phyloP scores from a whole-genome alignment of 2,888 invertebrate species.

The Drosophila maculinotata region DNA sequence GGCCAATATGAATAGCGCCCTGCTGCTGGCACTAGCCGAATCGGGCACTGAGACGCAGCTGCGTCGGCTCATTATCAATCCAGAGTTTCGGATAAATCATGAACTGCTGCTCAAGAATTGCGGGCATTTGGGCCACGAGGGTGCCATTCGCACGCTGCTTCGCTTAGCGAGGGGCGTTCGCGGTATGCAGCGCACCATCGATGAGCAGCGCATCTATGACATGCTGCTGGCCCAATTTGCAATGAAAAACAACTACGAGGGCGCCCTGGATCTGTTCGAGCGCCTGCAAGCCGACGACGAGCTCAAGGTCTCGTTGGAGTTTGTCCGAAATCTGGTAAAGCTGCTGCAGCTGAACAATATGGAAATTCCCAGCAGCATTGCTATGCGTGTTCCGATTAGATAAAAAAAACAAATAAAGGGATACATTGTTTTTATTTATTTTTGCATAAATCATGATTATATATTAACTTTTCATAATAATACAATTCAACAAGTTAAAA shows the following conservation, averaged over 20 bases:
- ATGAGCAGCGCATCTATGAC: constrained; percentile 83
- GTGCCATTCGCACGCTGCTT: constrained; percentile 77
- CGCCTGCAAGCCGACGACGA: constrained; percentile 82
- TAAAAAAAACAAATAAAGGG: no score
- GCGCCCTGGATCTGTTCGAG: constrained; percentile 82
- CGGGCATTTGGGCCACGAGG: constrained; percentile 84
- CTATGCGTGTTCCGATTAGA: constrained; percentile 81
- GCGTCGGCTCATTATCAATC: constrained; percentile 86
- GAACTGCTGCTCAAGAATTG: constrained; percentile 86
- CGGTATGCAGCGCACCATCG: constrained; percentile 79
- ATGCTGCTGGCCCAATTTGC: constrained; percentile 81
- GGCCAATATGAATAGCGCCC: constrained; percentile 83
- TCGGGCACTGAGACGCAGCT: constrained; percentile 85
- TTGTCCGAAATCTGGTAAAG: constrained; percentile 78
- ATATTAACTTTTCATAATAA: no score
- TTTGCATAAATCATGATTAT: no score
- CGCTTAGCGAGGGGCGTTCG: constrained; percentile 82
- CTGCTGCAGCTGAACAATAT: constrained; percentile 83
- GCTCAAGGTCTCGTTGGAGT: constrained; percentile 79
- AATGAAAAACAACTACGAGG: constrained; percentile 76
- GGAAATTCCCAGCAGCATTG: constrained; percentile 83
- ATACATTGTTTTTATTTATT: no score
- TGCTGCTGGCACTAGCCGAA: constrained; percentile 86
- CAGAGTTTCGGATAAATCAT: constrained; percentile 86
- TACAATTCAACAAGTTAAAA: no score